These are phyloP conservation scores for Batillaria attramentaria DNA, from an alignment of 1,140 invertebrate species.

Conservation along the genomic window DNA sequence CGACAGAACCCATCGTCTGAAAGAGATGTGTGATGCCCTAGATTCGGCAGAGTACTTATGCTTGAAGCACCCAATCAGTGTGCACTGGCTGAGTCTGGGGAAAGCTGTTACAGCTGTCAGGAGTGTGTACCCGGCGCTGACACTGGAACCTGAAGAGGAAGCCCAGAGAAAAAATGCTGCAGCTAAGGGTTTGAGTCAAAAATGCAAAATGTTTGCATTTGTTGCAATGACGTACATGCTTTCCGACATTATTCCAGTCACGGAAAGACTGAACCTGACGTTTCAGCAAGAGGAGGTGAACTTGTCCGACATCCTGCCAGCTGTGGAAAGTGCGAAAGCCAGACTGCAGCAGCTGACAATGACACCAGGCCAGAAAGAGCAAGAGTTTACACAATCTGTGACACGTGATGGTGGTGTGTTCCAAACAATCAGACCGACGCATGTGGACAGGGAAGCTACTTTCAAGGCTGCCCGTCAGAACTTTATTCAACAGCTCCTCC, in stretches of 20 bases:
- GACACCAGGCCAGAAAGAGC: not conserved
- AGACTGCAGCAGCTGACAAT: not conserved
- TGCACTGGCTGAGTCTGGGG: not conserved
- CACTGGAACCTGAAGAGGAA: not conserved
- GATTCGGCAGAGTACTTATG: not conserved
- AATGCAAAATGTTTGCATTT: not conserved
- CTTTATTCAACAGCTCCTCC: too few species aligned
- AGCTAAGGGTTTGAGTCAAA: not conserved
- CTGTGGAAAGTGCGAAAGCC: not conserved
- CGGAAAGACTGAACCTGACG: not conserved
- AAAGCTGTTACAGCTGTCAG: not conserved
- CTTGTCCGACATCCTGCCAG: not conserved
- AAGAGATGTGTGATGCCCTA: not conserved
- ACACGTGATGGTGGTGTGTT: conserved; percentile 2
- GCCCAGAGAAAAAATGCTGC: too few species aligned
- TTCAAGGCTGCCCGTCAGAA: too few species aligned
- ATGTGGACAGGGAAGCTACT: too few species aligned
- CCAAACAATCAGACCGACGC: conserved; percentile 2
- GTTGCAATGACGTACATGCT: too few species aligned
- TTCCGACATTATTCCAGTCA: too few species aligned
- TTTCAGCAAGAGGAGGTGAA: conserved; percentile 2
- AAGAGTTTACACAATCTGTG: not conserved
- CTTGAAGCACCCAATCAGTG: not conserved
- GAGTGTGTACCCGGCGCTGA: not conserved
- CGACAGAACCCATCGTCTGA: not conserved